Conservation (phyloP, 2,797 vertebrate genomes). For the Pipistrellus nathusii region DNA sequence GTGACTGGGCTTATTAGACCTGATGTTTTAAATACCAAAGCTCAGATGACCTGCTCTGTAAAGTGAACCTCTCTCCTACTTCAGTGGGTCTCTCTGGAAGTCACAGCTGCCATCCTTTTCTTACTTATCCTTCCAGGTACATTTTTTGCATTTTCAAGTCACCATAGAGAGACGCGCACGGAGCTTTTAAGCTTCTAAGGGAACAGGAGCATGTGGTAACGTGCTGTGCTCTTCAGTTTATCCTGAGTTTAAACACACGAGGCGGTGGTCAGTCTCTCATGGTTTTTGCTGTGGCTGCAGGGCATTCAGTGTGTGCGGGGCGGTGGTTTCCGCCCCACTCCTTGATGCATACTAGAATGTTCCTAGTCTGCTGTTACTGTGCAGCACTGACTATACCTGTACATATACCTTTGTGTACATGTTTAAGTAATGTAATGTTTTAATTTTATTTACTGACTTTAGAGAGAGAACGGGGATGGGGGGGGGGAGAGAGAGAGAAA, state of each 20-base stretch:
- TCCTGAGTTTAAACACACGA: background rate
- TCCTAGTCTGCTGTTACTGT: background rate
- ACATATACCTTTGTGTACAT: background rate
- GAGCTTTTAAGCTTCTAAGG: background rate
- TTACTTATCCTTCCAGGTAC: background rate
- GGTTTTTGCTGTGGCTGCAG: background rate
- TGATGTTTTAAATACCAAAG: constrained; percentile 20
- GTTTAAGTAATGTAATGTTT: background rate
- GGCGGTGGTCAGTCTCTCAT: background rate
- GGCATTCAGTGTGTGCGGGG: background rate
- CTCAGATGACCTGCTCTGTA: background rate
- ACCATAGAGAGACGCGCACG: background rate
- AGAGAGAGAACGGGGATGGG: background rate
- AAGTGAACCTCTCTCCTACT: background rate
- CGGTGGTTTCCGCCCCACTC: background rate
- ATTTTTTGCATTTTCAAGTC: background rate
- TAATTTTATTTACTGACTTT: background rate
- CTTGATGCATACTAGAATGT: background rate
- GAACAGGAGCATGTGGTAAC: background rate
- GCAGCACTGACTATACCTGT: background rate
- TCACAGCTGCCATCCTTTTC: background rate
- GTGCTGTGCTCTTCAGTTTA: background rate
- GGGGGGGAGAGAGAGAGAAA: background rate
- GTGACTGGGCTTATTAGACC: constrained; percentile 13
- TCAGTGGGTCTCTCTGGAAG: background rate